Conservation (phyloP, 2,797 vertebrate genomes). For the Spheniscus humboldti region DNA sequence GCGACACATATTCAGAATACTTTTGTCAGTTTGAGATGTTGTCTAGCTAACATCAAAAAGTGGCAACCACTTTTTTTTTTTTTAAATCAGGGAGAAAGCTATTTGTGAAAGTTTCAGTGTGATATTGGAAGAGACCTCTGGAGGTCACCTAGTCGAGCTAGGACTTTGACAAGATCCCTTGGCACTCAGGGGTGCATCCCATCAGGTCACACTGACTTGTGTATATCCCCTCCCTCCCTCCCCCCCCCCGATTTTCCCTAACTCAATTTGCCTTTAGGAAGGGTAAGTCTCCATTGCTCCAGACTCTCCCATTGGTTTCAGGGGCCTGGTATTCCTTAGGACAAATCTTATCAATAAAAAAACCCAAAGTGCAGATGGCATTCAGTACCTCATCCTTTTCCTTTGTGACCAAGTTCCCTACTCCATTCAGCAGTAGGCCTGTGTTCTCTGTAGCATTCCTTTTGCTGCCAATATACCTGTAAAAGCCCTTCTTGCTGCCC, state of each 20-base stretch:
- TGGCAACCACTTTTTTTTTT: not conserved
- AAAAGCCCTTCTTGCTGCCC: not conserved
- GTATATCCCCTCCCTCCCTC: too few species aligned
- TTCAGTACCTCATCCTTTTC: not conserved
- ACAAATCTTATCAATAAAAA: not conserved
- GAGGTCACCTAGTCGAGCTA: not conserved
- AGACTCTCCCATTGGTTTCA: not conserved
- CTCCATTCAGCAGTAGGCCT: not conserved
- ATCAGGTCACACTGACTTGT: not conserved
- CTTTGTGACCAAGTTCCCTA: not conserved
- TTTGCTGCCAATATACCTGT: not conserved
- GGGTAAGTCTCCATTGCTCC: not conserved
- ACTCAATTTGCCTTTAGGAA: not conserved
- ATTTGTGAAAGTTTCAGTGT: not conserved
- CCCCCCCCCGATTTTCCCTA: not conserved
- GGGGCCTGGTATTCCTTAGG: not conserved
- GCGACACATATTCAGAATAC: not conserved
- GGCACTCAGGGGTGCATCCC: not conserved
- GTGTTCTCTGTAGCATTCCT: not conserved
- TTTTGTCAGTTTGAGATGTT: not conserved
- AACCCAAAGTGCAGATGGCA: not conserved
- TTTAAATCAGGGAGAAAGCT: not conserved
- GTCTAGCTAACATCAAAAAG: not conserved
- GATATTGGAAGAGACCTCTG: not conserved
- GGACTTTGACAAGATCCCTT: not conserved